Base-by-base conservation (phyloP, 2,113 vertebrate species). In the Gila orcuttii region DNA sequence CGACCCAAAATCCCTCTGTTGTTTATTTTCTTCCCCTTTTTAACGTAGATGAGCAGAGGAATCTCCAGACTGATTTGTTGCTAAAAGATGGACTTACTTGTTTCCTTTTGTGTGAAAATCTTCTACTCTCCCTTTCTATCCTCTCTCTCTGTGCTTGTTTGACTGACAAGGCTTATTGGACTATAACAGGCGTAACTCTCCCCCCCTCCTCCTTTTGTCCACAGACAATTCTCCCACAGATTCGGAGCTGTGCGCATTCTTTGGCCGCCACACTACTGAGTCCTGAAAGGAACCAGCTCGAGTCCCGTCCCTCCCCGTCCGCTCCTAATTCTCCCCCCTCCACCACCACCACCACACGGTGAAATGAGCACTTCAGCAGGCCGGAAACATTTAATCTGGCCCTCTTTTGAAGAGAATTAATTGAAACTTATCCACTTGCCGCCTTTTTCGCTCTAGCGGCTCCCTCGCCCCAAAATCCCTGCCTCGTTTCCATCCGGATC, bases 381-480 rank as follows among this genome's bases (percentile, higher is more conserved):
- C 98, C 97, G 98, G 97, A 99, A 99, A 98, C 97, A 98, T 99
- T 99, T 99, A 98, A 99, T 99, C 96, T 97, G 93, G 94, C 94
- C 95, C 92, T 93, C 93, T 98, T 99, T 99, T 96, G 96, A 96
- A 96, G 96, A 96, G 94, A 97, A 97, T 97, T 98, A 98, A 98
- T 98, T 98, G 97, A 98, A 99, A 98, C 96, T 97, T 98, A 96
- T 97, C 96, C 92, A 93, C 94, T 95, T 90, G 85, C 95, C 94
- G 93, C 95, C 94, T 96, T 96, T 95, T 93, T 91, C 92, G 93
- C 90, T 90, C 91, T 91, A 82, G 60, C 78, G 36, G 17, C 90
- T 76, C 42, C 92, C 94, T 69, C 75, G 23, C 88, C 90, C 90
- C 39, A 90, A 90, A 91, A 92, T 55, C 79, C 23, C 21, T 91